Evolutionary conservation across 2,888 invertebrate genomes (phyloP).

Genomic region (Epinotia ramella): DNA sequence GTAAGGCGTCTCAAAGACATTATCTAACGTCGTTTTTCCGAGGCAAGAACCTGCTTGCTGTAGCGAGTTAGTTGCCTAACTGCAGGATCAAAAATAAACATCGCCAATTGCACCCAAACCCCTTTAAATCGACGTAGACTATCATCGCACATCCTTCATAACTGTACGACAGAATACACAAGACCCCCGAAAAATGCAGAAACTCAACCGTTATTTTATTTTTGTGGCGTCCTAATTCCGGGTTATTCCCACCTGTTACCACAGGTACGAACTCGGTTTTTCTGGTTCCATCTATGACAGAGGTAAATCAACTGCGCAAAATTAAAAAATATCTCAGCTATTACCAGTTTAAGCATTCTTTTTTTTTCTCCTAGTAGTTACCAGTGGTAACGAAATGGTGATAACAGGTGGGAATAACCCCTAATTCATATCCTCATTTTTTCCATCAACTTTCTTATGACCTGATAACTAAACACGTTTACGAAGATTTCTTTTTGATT

Average conservation of each 20-base stretch:
- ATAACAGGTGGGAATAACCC: too few relatives aligned
- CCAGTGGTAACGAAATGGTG: too few relatives aligned
- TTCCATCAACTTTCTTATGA: background rate
- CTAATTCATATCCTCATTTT: background rate
- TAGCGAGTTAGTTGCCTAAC: background rate
- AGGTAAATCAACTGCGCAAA: too few relatives aligned
- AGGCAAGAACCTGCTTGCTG: background rate
- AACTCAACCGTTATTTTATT: slow-evolving; percentile 8
- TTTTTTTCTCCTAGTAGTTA: too few relatives aligned
- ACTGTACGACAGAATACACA: background rate
- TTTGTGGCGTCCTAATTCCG: slow-evolving; percentile 3
- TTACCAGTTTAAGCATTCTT: too few relatives aligned
- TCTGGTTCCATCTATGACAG: too few relatives aligned
- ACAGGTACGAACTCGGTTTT: too few relatives aligned
- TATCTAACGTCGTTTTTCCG: background rate
- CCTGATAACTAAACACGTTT: too few relatives aligned
- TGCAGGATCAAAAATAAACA: background rate
- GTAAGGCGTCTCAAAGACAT: background rate
- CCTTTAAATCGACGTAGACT: slow-evolving; percentile 7
- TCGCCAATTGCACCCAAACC: slow-evolving; percentile 11
- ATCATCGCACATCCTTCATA: slow-evolving; percentile 6
- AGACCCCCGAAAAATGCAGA: slow-evolving; percentile 5
- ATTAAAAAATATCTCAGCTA: too few relatives aligned
- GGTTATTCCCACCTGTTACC: too few relatives aligned
- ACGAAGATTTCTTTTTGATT: background rate